Conservation (phyloP, 1,140 invertebrate genomes). For the Penaeus japonicus region DNA sequence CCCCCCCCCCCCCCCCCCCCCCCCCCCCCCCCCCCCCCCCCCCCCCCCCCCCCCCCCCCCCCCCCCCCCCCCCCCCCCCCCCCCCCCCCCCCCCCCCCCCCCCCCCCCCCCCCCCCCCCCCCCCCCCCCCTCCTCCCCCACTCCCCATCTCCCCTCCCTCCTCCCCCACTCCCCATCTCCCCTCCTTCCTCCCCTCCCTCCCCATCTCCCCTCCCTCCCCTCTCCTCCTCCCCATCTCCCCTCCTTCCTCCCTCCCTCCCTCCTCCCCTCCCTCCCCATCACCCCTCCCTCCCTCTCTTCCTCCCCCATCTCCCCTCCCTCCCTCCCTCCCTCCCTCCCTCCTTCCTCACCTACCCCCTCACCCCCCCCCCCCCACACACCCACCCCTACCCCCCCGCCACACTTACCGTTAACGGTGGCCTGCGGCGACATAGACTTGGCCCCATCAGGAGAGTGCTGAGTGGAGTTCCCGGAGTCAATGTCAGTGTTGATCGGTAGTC, state of each 20-base stretch:
- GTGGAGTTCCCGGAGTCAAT: slow-evolving; percentile 89
- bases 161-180: not conserved
- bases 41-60: not conserved
- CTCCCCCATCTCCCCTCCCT: not conserved
- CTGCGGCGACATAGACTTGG: slow-evolving; percentile 81
- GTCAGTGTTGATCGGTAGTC: slow-evolving; percentile 74
- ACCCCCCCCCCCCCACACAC: not conserved
- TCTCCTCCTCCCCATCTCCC: not conserved
- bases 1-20: not conserved
- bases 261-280: not conserved
- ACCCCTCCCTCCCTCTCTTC: not conserved
- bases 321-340: too few species aligned
- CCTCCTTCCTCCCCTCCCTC: not conserved
- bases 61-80: too few species aligned
- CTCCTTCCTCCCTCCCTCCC: not conserved
- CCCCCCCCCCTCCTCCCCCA: not conserved
- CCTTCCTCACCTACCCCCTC: too few species aligned
- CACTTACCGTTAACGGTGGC: slow-evolving; percentile 61
- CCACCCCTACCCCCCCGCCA: not conserved
- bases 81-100: not conserved
- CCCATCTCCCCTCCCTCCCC: not conserved
- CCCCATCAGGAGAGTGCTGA: slow-evolving; percentile 82
- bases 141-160: not conserved
- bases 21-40: not conserved
- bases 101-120: too few species aligned